Conservation (phyloP, 2,113 vertebrate genomes). For the Megaceryle maxima region DNA sequence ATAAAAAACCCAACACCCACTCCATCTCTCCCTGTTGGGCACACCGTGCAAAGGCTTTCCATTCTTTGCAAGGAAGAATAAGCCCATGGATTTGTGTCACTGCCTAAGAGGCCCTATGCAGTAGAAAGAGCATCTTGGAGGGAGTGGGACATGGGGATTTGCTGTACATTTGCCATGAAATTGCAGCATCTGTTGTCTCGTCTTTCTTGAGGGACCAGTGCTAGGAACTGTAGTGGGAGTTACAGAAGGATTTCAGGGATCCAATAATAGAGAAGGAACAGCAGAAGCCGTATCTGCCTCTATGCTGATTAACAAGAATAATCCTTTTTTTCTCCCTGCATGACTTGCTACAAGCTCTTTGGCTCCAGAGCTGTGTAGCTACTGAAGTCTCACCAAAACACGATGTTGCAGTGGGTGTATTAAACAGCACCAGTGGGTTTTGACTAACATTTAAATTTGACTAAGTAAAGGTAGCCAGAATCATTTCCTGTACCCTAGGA, state of each 20-base stretch:
- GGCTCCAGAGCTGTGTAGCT: neutral
- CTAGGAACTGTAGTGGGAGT: neutral
- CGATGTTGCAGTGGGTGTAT: neutral
- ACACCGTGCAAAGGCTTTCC: neutral
- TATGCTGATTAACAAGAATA: conserved; percentile 8
- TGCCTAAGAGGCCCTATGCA: neutral
- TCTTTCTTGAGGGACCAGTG: neutral
- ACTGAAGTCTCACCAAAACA: neutral
- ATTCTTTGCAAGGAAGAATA: neutral
- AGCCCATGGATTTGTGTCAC: neutral
- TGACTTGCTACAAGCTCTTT: neutral
- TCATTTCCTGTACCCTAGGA: neutral
- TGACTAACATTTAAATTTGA: neutral
- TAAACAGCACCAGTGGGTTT: neutral
- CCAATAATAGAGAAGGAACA: neutral
- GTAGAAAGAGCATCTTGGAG: neutral
- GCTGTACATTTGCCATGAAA: conserved; percentile 16
- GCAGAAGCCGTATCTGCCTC: neutral
- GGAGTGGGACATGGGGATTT: conserved; percentile 13
- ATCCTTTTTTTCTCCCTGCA: neutral
- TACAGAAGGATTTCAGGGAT: conserved; percentile 22
- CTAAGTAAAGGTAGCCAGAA: neutral
- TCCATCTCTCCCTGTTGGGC: neutral
- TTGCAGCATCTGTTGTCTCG: neutral
- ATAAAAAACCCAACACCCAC: neutral